Percentiles rank a stretch among this genome's conserved stretches.
phyloP scores from a whole-genome alignment of 2,888 invertebrate genomes.

The Phymatocera aterrima region DNA sequence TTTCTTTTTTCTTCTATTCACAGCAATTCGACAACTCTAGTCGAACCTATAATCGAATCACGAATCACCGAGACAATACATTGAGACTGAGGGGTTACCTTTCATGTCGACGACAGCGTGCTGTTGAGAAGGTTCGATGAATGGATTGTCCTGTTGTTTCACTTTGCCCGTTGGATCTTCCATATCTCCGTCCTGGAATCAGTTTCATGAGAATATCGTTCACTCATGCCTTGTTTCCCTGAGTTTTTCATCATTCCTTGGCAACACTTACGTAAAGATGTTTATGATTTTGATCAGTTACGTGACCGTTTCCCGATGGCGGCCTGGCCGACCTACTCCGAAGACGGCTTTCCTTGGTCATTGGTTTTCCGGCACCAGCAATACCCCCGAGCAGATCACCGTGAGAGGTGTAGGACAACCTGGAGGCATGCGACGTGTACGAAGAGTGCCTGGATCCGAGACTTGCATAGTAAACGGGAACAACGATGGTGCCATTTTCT shows the following conservation, averaged over 20 bases:
- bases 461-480: slow-evolving; percentile 92
- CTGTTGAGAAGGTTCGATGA: slow-evolving; percentile 90
- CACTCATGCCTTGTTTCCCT: too few relatives aligned
- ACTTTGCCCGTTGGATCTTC: slow-evolving; percentile 90
- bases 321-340: slow-evolving; percentile 84
- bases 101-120: slow-evolving; percentile 96
- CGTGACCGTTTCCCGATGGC: slow-evolving; percentile 76
- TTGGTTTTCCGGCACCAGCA: slow-evolving; percentile 79
- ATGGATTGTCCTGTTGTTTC: slow-evolving; percentile 94
- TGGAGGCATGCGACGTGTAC: slow-evolving; percentile 95
- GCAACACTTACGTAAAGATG: slow-evolving; percentile 81
- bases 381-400: slow-evolving; percentile 90
- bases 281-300: slow-evolving; percentile 81
- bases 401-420: slow-evolving; percentile 95
- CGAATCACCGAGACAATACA: background rate
- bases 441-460: slow-evolving; percentile 93
- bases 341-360: slow-evolving; percentile 92
- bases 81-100: slow-evolving; percentile 77
- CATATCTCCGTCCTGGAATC: slow-evolving; percentile 85
- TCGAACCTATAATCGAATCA: background rate
- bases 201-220: background rate
- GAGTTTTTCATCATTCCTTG: background rate
- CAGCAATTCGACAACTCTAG: background rate
- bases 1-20: too few relatives aligned
- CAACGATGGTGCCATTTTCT: slow-evolving; percentile 96